Percentiles rank a stretch among this genome's conserved stretches.
Evolutionary conservation across 2,113 vertebrate genomes (phyloP).

Genomic region (Alexandromys fortis): DNA sequence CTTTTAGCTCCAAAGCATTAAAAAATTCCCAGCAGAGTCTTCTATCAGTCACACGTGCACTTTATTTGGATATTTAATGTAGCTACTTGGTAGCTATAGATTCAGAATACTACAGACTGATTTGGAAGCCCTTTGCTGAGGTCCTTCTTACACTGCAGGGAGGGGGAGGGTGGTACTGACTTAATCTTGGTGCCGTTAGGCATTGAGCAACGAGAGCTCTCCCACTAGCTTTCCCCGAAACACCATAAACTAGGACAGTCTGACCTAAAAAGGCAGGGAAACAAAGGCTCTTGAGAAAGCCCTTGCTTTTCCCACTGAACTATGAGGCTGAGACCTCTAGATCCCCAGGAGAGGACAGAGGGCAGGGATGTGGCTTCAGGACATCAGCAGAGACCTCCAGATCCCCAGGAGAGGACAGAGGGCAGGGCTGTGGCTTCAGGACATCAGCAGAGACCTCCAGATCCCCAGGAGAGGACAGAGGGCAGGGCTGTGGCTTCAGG

Average conservation of each 20-base stretch:
- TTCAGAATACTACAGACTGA: neutral
- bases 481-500: neutral
- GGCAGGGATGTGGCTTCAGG: neutral
- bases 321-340: fast-evolving
- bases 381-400: too few relatives aligned
- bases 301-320: fast-evolving
- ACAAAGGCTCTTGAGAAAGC: neutral
- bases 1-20: neutral
- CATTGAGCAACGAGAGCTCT: neutral
- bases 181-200: neutral
- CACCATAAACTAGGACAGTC: too few relatives aligned
- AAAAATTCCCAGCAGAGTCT: neutral
- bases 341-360: neutral
- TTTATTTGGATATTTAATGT: slow-evolving; percentile 7
- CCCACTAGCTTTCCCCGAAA: neutral
- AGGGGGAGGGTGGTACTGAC: fast-evolving
- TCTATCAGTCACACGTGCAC: neutral
- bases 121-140: neutral
- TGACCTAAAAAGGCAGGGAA: neutral
- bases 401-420: too few relatives aligned
- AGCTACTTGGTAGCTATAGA: neutral
- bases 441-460: too few relatives aligned
- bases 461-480: too few relatives aligned
- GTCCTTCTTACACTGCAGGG: fast-evolving
- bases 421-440: neutral